phyloP scores from a whole-genome alignment of 1,140 invertebrate species.

The Thaumetopoea pityocampa region DNA sequence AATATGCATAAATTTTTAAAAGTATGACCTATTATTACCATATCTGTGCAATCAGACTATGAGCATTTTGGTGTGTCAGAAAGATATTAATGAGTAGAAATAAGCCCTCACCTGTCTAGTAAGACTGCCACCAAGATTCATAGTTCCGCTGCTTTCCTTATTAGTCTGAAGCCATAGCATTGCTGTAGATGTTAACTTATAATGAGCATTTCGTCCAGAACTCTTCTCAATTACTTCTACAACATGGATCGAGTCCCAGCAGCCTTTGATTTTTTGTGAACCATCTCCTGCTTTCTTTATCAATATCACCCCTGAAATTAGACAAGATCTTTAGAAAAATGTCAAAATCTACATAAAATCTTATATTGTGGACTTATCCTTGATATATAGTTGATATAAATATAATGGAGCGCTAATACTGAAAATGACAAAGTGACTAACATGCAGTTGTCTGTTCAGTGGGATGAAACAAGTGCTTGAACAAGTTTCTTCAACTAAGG shows the following conservation, averaged over 20 bases:
- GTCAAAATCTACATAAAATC: neutral
- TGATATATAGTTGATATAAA: too few species aligned
- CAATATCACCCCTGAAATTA: slow-evolving; percentile 90
- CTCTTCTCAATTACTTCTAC: slow-evolving; percentile 98
- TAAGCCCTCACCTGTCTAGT: slow-evolving; percentile 95
- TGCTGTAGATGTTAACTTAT: slow-evolving; percentile 98
- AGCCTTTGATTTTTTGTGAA: slow-evolving; percentile 96
- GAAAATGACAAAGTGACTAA: too few species aligned
- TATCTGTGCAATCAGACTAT: too few species aligned
- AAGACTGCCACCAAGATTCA: slow-evolving; percentile 98
- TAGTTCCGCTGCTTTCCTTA: slow-evolving; percentile 96
- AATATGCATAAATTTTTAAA: too few species aligned
- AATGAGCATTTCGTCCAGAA: slow-evolving; percentile 95
- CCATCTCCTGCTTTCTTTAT: slow-evolving; percentile 99
- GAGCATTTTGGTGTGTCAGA: too few species aligned
- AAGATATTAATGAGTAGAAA: too few species aligned
- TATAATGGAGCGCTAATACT: too few species aligned
- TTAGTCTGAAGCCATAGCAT: slow-evolving; percentile 99
- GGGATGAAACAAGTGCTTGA: too few species aligned
- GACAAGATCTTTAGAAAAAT: neutral
- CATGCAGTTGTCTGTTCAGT: too few species aligned
- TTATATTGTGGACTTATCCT: slow-evolving; percentile 6
- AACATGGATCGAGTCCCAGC: slow-evolving; percentile 99
- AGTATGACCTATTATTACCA: too few species aligned
- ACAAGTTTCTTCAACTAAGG: too few species aligned